Percentiles rank a stretch among this genome's conserved stretches.
phyloP scores from a whole-genome alignment of 2,888 invertebrate genomes.

The Rhyacophila evoluta region DNA sequence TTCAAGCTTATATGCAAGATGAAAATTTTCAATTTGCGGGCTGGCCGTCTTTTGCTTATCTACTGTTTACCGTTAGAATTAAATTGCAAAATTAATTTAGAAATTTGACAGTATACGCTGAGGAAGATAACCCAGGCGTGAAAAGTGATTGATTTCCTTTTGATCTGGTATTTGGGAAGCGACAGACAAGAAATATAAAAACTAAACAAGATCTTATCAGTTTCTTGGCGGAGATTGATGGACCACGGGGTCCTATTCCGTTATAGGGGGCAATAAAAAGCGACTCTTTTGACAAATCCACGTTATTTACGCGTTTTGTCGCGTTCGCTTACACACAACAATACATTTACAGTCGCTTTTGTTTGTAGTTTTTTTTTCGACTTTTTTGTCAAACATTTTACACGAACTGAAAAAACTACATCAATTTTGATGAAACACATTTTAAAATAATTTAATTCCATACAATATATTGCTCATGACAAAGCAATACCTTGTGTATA shows the following conservation, averaged over 20 bases:
- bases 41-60: too few species aligned
- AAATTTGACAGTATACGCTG: not conserved
- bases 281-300: not conserved
- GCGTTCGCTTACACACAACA: not conserved
- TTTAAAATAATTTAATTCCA: too few species aligned
- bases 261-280: not conserved
- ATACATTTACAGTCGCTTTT: not conserved
- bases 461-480: too few species aligned
- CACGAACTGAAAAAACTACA: too few species aligned
- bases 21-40: too few species aligned
- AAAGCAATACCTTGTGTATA: too few species aligned
- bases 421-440: too few species aligned
- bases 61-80: not conserved
- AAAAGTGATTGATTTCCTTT: slow-evolving; percentile 52
- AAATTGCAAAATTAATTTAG: not conserved
- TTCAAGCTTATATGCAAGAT: too few species aligned
- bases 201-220: slow-evolving; percentile 46
- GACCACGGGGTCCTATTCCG: not conserved
- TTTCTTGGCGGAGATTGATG: slow-evolving; percentile 48
- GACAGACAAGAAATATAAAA: slow-evolving; percentile 44
- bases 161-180: slow-evolving; percentile 43
- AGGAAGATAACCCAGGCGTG: not conserved
- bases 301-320: slow-evolving; percentile 5
- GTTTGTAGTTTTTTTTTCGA: too few species aligned
- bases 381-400: too few species aligned